phyloP scores from a whole-genome alignment of 53 echinoderm and acorn worm genomes.

The Antedon mediterranea region DNA sequence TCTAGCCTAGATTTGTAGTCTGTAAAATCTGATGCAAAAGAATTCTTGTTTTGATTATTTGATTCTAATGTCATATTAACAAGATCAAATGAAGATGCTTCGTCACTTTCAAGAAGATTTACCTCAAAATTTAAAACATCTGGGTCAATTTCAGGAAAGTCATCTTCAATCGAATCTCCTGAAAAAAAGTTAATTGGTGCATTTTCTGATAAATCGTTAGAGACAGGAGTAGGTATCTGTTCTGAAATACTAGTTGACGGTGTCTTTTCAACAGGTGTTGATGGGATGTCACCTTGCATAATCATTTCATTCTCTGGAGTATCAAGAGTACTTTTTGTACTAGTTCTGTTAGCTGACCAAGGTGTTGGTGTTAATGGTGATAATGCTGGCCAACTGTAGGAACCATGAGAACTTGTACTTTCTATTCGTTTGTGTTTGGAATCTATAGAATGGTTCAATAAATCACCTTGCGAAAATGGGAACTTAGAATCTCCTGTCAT shows the following conservation, averaged over 20 bases:
- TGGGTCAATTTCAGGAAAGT: neutral
- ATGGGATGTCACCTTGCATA: slow-evolving; percentile 3
- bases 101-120: neutral
- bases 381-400: neutral
- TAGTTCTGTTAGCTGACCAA: neutral
- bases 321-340: slow-evolving; percentile 24
- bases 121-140: neutral
- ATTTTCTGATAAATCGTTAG: neutral
- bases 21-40: neutral
- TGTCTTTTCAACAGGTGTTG: neutral
- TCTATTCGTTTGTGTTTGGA: neutral
- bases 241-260: neutral
- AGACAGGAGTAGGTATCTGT: neutral
- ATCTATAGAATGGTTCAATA: neutral
- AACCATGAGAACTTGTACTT: neutral
- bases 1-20: neutral
- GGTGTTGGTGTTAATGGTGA: neutral
- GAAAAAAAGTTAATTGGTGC: neutral
- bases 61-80: neutral
- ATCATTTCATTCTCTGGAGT: slow-evolving; percentile 32
- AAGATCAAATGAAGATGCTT: neutral
- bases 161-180: neutral
- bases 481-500: neutral
- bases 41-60: neutral
- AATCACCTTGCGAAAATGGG: neutral